Evolutionary conservation across 2,888 invertebrate species (phyloP).

Genomic region (Polymixis flavicincta): DNA sequence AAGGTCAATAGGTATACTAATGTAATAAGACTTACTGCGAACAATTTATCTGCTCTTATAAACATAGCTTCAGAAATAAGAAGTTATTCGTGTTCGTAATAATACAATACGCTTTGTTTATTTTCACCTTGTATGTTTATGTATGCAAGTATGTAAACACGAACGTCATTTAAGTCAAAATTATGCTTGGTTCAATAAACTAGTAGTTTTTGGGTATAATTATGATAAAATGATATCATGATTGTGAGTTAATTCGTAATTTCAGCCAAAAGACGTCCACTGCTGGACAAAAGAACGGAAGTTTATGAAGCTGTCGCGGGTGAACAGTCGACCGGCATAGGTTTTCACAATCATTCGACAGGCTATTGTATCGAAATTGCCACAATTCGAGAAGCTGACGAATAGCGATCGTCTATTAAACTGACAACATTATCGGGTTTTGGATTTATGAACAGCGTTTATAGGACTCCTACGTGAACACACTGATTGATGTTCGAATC

Average conservation of each 20-base stretch:
- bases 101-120: background rate
- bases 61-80: background rate
- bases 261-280: background rate
- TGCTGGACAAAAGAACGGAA: background rate
- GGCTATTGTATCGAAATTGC: too few relatives aligned
- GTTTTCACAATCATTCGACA: too few relatives aligned
- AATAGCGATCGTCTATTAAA: too few relatives aligned
- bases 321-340: background rate
- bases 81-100: background rate
- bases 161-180: slow-evolving; percentile 3
- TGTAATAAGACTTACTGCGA: background rate
- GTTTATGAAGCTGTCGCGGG: background rate
- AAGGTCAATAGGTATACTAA: background rate
- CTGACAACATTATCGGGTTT: too few relatives aligned
- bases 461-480: too few relatives aligned
- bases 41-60: background rate
- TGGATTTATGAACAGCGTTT: too few relatives aligned
- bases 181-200: slow-evolving; percentile 5
- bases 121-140: slow-evolving; percentile 6
- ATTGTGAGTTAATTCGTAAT: background rate
- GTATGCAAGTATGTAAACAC: slow-evolving; percentile 2
- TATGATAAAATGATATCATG: background rate
- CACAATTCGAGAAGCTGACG: too few relatives aligned
- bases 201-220: background rate
- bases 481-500: too few relatives aligned